Base-by-base conservation (phyloP, 2,797 vertebrate genomes). In the Odontamblyopus rebecca region DNA sequence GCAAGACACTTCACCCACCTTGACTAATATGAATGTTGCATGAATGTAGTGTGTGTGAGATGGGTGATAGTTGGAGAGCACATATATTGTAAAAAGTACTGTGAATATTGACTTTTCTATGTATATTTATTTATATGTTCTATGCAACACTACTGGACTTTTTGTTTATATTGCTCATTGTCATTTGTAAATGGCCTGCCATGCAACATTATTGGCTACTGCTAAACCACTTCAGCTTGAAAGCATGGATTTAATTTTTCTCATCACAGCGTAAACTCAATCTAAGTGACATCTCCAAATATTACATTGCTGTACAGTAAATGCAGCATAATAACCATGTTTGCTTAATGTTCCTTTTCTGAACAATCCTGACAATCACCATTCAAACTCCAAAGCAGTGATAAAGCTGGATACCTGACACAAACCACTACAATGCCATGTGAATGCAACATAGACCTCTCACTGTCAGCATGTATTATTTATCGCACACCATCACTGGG, bases 401-500 rank as follows among this genome's bases (percentile, higher is more conserved):
- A 63, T 63, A 19, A n/a, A 41, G 35, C n/a, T 23, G 13, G 61
- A 26, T 63, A 13, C 13, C 11, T 44, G 23, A 44, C 3, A 62
- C 8, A 11, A 11, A 62, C 8, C 32, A 44, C 6, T 41, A 44
- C 35, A 44, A 65, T 0, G 9, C 44, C 3, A 18, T 19, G 26
- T 66, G 64, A 50, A 50, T 66, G 41, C 13, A 66, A 30, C 44
- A 44, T 15, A 63, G n/a, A 50, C n/a, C 26, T 26, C n/a, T 64
- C 38, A 51, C 64, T 51, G 15, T 66, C 44, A 23, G 44, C 64
- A 51, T 51, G 15, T 19, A 50, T 51, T 50, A 50, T 66, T 66
- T 44, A 29, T 8, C 44, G 13, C 44, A 30, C 44, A 30, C 26
- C 44, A 29, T 50, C 41, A 66, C 4, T 27, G 64, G 62, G 41